A percentile compares a stretch with the other conserved stretches of the same genome.
These are phyloP conservation scores for Hydriomena furcata DNA, from an alignment of 2,888 invertebrate genomes.

Conservation along the genomic window DNA sequence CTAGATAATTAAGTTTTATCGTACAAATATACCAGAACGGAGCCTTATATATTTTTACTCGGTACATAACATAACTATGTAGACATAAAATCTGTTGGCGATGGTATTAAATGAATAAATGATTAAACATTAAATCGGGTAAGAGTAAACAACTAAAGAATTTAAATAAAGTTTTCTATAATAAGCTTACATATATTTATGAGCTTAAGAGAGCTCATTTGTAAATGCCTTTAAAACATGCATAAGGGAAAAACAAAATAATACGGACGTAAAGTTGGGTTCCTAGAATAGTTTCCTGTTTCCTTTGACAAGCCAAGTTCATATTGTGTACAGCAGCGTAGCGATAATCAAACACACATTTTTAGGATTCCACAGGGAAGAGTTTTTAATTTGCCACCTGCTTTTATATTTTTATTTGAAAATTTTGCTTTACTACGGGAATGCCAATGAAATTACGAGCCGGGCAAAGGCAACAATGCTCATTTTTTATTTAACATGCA, in stretches of 20 bases:
- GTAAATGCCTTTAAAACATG: too few species aligned
- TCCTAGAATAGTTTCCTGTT: not conserved
- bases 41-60: too few species aligned
- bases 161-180: too few species aligned
- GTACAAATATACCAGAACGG: too few species aligned
- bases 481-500: constrained; percentile 28
- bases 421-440: constrained; percentile 5
- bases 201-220: too few species aligned
- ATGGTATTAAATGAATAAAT: too few species aligned
- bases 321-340: not conserved
- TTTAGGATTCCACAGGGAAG: not conserved
- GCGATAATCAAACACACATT: not conserved
- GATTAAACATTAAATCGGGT: too few species aligned
- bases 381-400: constrained; percentile 2
- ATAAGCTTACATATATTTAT: too few species aligned
- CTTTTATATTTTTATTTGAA: constrained; percentile 4
- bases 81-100: too few species aligned
- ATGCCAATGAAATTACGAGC: constrained; percentile 17
- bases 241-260: not conserved
- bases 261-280: not conserved
- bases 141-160: too few species aligned
- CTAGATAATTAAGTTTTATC: too few species aligned
- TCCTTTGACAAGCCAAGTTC: not conserved
- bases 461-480: constrained; percentile 9
- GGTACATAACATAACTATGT: too few species aligned